phyloP scores from a whole-genome alignment of 1,140 invertebrate species.

The Bemisia tabaci region DNA sequence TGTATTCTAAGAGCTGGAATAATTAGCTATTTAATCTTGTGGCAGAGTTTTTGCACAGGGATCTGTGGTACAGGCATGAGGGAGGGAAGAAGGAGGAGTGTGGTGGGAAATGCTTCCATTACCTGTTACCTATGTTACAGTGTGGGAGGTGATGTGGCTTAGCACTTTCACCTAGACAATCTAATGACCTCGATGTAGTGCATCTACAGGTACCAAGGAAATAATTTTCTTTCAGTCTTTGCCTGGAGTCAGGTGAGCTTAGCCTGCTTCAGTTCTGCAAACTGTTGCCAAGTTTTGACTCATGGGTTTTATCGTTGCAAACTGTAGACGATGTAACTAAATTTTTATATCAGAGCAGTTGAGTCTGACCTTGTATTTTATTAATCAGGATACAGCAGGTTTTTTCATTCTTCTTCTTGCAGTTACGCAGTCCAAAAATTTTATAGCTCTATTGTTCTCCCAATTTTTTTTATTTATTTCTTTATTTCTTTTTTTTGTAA shows the following conservation, averaged over 20 bases:
- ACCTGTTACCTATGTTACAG: not conserved
- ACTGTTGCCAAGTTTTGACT: not conserved
- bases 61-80: too few species aligned
- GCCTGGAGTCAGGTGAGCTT: not conserved
- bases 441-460: not conserved
- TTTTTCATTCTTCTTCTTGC: too few species aligned
- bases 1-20: too few species aligned
- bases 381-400: too few species aligned
- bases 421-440: not conserved
- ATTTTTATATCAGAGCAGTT: too few species aligned
- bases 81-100: not conserved
- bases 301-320: too few species aligned
- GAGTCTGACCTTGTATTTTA: too few species aligned
- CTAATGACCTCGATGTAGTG: not conserved
- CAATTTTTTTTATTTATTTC: not conserved
- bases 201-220: not conserved
- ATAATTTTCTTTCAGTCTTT: not conserved
- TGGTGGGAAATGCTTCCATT: not conserved
- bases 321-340: too few species aligned
- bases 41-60: too few species aligned
- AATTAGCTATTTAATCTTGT: too few species aligned
- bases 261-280: not conserved
- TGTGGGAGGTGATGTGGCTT: not conserved
- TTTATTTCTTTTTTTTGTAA: not conserved
- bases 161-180: not conserved